Evolutionary conservation across 2,797 vertebrate genomes (phyloP).

Genomic region (Acanthis flammea): DNA sequence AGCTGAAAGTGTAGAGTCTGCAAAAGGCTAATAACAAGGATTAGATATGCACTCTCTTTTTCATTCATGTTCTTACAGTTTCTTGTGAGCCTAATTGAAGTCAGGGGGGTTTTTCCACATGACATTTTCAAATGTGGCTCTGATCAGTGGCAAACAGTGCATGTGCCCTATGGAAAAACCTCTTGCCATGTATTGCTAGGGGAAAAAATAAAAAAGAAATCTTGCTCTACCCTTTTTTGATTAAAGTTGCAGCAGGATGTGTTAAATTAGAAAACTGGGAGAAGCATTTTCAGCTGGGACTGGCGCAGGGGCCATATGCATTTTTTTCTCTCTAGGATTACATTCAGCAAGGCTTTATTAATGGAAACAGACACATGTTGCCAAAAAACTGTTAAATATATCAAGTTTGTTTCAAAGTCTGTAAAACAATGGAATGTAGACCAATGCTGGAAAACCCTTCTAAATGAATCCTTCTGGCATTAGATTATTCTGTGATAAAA

Average conservation of each 20-base stretch:
- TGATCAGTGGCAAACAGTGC: neutral
- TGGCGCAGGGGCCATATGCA: neutral
- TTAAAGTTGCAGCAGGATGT: neutral
- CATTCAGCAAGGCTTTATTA: neutral
- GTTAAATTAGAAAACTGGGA: neutral
- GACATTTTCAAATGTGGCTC: slow-evolving; percentile 5
- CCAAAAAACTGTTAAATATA: neutral
- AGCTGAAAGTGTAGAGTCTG: slow-evolving; percentile 53
- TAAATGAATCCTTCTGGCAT: neutral
- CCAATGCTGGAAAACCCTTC: neutral
- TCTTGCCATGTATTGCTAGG: neutral
- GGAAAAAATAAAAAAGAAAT: neutral
- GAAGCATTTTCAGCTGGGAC: neutral
- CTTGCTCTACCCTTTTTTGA: neutral
- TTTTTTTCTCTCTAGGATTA: neutral
- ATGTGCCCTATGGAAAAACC: neutral
- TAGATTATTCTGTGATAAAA: neutral
- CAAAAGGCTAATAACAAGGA: slow-evolving; percentile 60
- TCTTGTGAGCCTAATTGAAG: slow-evolving; percentile 36
- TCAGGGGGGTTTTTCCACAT: slow-evolving; percentile 23
- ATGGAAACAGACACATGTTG: neutral
- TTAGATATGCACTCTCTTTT: slow-evolving; percentile 30
- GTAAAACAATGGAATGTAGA: neutral
- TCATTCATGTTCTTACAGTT: slow-evolving; percentile 14
- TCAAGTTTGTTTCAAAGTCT: neutral